Evolutionary conservation across 2,888 invertebrate species (phyloP), one percentile per base, ranked within the genome.

Genomic region (Endotricha flammealis): DNA sequence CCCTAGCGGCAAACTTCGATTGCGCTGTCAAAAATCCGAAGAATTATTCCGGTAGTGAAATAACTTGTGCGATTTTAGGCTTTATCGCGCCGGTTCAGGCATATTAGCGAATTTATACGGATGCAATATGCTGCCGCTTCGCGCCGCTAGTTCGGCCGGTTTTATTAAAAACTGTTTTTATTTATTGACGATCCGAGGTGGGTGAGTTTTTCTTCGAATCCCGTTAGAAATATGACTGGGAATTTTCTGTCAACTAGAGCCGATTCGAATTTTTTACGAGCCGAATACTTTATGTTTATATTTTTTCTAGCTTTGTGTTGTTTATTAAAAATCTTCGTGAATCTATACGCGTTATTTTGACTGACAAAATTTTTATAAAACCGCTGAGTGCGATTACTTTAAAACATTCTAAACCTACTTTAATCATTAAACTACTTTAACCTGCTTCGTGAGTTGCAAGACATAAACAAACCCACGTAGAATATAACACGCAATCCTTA

Each of bases 21-120:
- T 83, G 81, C 77, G 72, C 86, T 85, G 85, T 86, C 85, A 86
- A 86, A 86, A 85, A 86, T 82, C 78, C 80, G 72, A 85, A 83
- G 85, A 85, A 83, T 85, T 85, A 86, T 85, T 77, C 74, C 69
- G 65, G 69, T 64, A 72, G 75, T 75, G 69, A 76, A 83, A 82
- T 85, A 83, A 85, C 74, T 85, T 80, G 67, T 64, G 64, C 80
- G 74, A 82, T 80, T 82, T 85, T 82, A 81, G 82, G 75, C 74
- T 81, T 81, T 86, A 85, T 85, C 85, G 81, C 54, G 48, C 60
- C 67, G 74, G 79, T 79, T 82, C 85, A 85, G 83, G 81, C 74
- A 72, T 81, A 83, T 83, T 82, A 83, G 79, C 67, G 61, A 81
- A 81, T 83, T 81, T 81, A 81, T 81, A 73, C 67, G 63, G 63